Percentiles rank a stretch among this genome's conserved stretches.
Evolutionary conservation across 2,113 vertebrate genomes (phyloP).

Genomic region (Scomber japonicus): DNA sequence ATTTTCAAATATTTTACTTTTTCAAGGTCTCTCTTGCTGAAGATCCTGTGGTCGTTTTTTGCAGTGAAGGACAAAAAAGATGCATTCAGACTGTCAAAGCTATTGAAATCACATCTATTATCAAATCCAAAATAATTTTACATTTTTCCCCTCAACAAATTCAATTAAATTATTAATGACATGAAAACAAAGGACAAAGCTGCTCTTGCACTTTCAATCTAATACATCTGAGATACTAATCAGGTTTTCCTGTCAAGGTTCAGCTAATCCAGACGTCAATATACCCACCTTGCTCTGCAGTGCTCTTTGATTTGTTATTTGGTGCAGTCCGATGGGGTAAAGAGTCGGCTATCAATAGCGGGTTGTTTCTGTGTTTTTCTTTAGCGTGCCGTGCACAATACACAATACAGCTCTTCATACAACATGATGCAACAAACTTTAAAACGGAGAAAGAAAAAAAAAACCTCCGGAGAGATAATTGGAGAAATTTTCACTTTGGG

Average conservation of each 20-base stretch:
- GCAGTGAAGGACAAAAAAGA: not conserved
- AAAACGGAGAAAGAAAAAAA: not conserved
- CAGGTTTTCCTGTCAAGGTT: constrained; percentile 52
- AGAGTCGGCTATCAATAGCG: constrained; percentile 51
- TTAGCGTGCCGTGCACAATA: constrained; percentile 18
- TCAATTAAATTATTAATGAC: constrained; percentile 23
- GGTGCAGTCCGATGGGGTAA: constrained; percentile 67
- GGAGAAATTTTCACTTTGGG: not conserved
- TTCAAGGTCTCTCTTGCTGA: not conserved
- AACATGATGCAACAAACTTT: not conserved
- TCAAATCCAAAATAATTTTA: constrained; percentile 22
- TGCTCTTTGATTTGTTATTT: constrained; percentile 73
- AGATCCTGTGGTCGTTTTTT: not conserved
- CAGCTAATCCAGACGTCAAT: constrained; percentile 69
- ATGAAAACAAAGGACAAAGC: constrained; percentile 23
- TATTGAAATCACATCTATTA: constrained; percentile 8
- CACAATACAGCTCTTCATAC: not conserved
- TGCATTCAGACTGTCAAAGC: not conserved
- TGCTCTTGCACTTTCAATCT: constrained; percentile 39
- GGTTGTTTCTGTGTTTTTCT: constrained; percentile 45
- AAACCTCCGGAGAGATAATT: not conserved
- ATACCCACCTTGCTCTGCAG: constrained; percentile 69
- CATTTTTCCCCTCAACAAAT: constrained; percentile 31
- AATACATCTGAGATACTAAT: constrained; percentile 60
- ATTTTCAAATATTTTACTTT: not conserved